These are phyloP conservation scores for Coregonus ussuriensis DNA, from an alignment of 2,797 vertebrate genomes.

Conservation along the genomic window DNA sequence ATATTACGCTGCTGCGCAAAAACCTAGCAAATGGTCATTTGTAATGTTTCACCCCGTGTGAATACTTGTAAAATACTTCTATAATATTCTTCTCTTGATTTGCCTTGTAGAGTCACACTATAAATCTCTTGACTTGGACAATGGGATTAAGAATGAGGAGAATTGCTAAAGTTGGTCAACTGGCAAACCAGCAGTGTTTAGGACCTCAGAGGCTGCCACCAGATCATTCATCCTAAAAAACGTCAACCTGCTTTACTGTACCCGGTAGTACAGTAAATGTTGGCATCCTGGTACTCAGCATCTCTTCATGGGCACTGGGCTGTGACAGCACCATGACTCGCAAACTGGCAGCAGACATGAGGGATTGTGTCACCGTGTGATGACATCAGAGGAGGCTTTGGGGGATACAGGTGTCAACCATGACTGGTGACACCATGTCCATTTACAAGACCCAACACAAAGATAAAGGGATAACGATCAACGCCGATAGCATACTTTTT, in stretches of 20 bases:
- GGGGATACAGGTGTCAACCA: conserved; percentile 57
- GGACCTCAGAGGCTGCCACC: not conserved
- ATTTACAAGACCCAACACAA: conserved; percentile 50
- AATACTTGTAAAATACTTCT: not conserved
- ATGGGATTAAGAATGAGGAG: not conserved
- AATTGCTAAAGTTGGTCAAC: not conserved
- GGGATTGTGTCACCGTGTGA: conserved; percentile 30
- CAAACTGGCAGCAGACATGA: conserved; percentile 27
- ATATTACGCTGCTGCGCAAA: not conserved
- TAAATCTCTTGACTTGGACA: not conserved
- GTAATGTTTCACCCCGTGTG: not conserved
- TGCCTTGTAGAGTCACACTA: not conserved
- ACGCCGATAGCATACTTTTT: conserved; percentile 20
- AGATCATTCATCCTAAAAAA: not conserved
- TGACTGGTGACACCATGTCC: conserved; percentile 39
- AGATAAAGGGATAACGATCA: conserved; percentile 43
- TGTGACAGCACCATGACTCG: conserved; percentile 38
- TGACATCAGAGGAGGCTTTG: conserved; percentile 30
- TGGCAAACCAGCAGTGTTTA: not conserved
- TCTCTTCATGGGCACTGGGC: conserved; percentile 34
- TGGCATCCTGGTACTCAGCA: conserved; percentile 11
- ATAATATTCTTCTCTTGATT: not conserved
- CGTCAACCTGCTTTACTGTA: not conserved
- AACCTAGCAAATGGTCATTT: not conserved
- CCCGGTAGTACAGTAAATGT: not conserved